Conservation (phyloP, 2,888 invertebrate genomes). For the Hirtodrosophila confusa region DNA sequence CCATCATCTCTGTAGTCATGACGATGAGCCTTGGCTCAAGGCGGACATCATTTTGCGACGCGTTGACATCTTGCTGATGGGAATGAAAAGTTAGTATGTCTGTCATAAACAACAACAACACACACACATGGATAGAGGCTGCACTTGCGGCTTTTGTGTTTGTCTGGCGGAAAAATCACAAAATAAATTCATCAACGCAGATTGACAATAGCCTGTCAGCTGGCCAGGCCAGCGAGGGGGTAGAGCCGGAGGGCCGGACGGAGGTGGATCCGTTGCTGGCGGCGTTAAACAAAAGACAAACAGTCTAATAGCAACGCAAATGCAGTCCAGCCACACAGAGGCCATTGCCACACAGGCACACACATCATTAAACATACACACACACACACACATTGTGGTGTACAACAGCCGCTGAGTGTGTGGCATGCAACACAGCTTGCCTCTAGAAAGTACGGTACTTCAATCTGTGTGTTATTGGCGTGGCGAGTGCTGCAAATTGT, state of each 20-base stretch:
- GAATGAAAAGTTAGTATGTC: constrained; percentile 37
- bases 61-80: constrained; percentile 68
- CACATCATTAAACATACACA: constrained; percentile 10
- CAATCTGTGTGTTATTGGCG: no score
- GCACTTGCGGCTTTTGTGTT: constrained; percentile 45
- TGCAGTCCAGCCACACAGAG: constrained; percentile 52
- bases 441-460: no score
- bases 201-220: constrained; percentile 70
- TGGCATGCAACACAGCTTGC: no score
- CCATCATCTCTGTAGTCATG: constrained; percentile 34
- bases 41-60: constrained; percentile 58
- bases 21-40: constrained; percentile 29
- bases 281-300: constrained; percentile 72
- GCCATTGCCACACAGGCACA: constrained; percentile 52
- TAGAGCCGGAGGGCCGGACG: neutral
- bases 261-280: constrained; percentile 1
- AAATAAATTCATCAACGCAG: constrained; percentile 71
- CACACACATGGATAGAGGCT: constrained; percentile 8
- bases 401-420: no score
- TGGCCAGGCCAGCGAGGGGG: constrained; percentile 15
- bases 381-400: neutral
- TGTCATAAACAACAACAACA: constrained; percentile 56
- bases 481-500: no score
- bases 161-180: constrained; percentile 50
- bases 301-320: constrained; percentile 65